Percentiles rank a stretch among this genome's conserved stretches.
These are phyloP conservation scores for Phaonia tiefii DNA, from an alignment of 2,888 invertebrate species.

Conservation along the genomic window DNA sequence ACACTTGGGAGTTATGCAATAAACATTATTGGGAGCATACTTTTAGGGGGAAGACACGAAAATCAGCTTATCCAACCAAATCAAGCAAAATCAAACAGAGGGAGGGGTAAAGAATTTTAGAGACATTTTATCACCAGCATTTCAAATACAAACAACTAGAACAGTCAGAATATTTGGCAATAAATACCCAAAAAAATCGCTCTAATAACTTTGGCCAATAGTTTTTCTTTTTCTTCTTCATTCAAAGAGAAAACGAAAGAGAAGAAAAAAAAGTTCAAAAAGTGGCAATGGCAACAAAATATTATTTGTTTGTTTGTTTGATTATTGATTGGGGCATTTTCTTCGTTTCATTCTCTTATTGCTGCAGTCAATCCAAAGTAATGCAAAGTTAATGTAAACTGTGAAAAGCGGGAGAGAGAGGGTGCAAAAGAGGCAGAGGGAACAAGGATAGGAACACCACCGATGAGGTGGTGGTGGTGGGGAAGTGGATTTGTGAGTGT, in stretches of 20 bases:
- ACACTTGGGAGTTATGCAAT: too few species aligned
- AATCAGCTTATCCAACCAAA: background rate
- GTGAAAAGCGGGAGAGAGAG: background rate
- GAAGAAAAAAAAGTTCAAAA: slow-evolving; percentile 8
- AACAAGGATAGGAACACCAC: background rate
- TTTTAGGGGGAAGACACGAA: slow-evolving; percentile 1
- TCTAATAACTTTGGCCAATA: slow-evolving; percentile 26
- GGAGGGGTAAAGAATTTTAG: background rate
- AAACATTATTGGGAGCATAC: slow-evolving; percentile 34
- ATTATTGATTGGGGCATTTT: slow-evolving; percentile 62
- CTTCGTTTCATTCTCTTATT: slow-evolving; percentile 24
- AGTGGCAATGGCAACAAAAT: slow-evolving; percentile 29
- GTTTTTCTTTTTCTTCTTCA: too few species aligned
- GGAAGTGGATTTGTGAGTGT: too few species aligned
- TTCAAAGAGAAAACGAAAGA: too few species aligned
- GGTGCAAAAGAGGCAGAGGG: background rate
- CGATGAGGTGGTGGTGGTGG: background rate
- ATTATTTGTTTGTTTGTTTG: slow-evolving; percentile 30
- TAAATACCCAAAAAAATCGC: slow-evolving; percentile 3
- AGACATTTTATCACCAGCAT: background rate
- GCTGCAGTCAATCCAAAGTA: slow-evolving; percentile 43
- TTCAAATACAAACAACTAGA: too few species aligned
- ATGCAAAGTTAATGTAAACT: slow-evolving; percentile 16
- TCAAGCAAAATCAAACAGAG: background rate
- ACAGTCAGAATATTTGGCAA: slow-evolving; percentile 2